phyloP scores from a whole-genome alignment of 2,888 invertebrate genomes.

The Trichopoda pennipes region DNA sequence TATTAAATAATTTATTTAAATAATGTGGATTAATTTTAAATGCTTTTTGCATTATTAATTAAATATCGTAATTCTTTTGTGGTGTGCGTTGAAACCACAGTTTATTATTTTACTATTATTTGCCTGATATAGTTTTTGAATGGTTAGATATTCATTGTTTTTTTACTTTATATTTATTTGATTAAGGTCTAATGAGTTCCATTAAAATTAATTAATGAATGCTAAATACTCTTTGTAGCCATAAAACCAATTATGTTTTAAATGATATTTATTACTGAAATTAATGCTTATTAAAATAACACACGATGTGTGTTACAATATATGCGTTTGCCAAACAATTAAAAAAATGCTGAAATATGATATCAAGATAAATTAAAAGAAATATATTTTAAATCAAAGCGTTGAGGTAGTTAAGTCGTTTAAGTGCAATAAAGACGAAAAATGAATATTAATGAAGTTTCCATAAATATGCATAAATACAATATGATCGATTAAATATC shows the following conservation, averaged over 20 bases:
- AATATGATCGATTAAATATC: no score
- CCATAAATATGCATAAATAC: no score
- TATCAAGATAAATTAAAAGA: no score
- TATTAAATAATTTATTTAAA: no score
- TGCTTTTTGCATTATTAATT: conserved; percentile 8
- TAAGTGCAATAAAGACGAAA: no score
- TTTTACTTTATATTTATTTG: conserved; percentile 10
- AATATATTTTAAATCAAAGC: no score
- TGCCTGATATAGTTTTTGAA: conserved; percentile 3
- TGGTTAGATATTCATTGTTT: neutral
- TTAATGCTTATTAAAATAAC: neutral
- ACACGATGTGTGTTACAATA: neutral
- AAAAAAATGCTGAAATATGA: no score
- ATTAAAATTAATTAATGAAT: conserved; percentile 17
- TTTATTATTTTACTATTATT: conserved; percentile 25
- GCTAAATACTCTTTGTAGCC: conserved; percentile 3
- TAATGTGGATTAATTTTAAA: neutral
- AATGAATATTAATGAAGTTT: no score
- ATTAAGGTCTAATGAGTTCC: conserved; percentile 23
- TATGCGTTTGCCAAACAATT: no score
- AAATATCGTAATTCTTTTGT: conserved; percentile 9
- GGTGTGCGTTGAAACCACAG: conserved; percentile 4
- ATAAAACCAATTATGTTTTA: conserved; percentile 30
- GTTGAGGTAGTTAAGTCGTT: no score
- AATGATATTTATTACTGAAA: conserved; percentile 13